Conservation (phyloP, 2,113 vertebrate species). For the Labrus mixtus region DNA sequence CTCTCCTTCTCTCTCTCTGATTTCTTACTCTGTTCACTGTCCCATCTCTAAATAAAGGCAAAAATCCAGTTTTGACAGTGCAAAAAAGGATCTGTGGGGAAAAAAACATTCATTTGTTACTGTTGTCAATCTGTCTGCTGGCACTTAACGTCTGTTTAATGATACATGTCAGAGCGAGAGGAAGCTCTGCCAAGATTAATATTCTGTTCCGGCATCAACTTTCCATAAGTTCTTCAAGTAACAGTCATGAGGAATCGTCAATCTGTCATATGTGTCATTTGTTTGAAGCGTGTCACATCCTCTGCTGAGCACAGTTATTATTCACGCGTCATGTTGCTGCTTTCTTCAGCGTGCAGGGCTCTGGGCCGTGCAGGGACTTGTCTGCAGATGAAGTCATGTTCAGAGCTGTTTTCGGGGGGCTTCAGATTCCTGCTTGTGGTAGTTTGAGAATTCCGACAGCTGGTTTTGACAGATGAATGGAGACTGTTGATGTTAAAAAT, state of each 20-base stretch:
- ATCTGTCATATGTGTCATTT: conserved; percentile 38
- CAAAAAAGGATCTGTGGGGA: background rate
- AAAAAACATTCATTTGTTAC: background rate
- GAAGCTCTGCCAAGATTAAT: conserved; percentile 27
- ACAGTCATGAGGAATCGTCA: background rate
- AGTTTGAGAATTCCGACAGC: conserved; percentile 44
- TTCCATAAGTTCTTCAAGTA: conserved; percentile 32
- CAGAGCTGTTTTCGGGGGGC: conserved; percentile 16
- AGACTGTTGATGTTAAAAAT: conserved; percentile 37
- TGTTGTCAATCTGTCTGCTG: conserved; percentile 23
- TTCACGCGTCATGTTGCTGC: conserved; percentile 5
- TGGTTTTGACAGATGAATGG: conserved; percentile 46
- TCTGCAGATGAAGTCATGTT: conserved; percentile 24
- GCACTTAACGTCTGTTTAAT: conserved; percentile 43
- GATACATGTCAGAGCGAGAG: conserved; percentile 26
- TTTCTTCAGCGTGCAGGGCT: conserved; percentile 8
- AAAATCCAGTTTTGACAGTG: background rate
- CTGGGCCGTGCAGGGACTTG: conserved; percentile 49
- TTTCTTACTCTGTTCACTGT: no score
- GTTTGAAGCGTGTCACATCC: conserved; percentile 18
- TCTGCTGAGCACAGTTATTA: conserved; percentile 21
- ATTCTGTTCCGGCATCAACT: conserved; percentile 2
- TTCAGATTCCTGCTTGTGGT: conserved; percentile 30
- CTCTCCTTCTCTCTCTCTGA: no score
- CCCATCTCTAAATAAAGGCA: no score